A percentile compares a stretch with the other conserved stretches of the same genome.
These are phyloP conservation scores for Melanotaenia maccullochi DNA, from an alignment of 2,797 vertebrate species.

Conservation along the genomic window DNA sequence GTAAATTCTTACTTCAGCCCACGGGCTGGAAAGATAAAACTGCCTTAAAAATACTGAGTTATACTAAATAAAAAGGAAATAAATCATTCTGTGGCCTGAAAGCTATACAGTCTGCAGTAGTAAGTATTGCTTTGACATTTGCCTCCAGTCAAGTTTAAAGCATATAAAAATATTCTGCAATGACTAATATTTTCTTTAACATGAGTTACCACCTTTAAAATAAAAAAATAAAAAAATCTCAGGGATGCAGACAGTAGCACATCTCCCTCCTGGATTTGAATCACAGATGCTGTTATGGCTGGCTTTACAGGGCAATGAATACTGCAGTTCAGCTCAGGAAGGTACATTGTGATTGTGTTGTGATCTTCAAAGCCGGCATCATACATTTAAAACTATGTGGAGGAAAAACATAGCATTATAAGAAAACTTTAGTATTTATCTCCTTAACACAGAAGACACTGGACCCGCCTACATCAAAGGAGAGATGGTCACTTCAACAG, in stretches of 20 bases:
- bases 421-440: too few relatives aligned
- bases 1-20: conserved; percentile 15
- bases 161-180: not conserved
- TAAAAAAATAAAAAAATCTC: not conserved
- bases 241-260: not conserved
- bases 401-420: too few relatives aligned
- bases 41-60: conserved; percentile 1
- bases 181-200: not conserved
- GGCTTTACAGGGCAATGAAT: not conserved
- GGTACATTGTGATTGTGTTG: not conserved
- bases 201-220: not conserved
- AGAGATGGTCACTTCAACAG: too few relatives aligned
- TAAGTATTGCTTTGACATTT: not conserved
- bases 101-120: not conserved
- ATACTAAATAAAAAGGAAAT: not conserved
- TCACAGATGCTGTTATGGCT: not conserved
- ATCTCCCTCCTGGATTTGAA: not conserved
- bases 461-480: too few relatives aligned
- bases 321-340: not conserved
- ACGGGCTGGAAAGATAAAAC: conserved; percentile 5
- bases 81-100: not conserved
- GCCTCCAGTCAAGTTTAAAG: not conserved
- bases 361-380: not conserved
- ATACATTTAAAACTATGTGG: not conserved
- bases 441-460: too few relatives aligned